Percentiles rank a stretch among this genome's conserved stretches.
Evolutionary conservation across 2,113 vertebrate species (phyloP).

Genomic region (Sinocyclocheilus anophthalmus): DNA sequence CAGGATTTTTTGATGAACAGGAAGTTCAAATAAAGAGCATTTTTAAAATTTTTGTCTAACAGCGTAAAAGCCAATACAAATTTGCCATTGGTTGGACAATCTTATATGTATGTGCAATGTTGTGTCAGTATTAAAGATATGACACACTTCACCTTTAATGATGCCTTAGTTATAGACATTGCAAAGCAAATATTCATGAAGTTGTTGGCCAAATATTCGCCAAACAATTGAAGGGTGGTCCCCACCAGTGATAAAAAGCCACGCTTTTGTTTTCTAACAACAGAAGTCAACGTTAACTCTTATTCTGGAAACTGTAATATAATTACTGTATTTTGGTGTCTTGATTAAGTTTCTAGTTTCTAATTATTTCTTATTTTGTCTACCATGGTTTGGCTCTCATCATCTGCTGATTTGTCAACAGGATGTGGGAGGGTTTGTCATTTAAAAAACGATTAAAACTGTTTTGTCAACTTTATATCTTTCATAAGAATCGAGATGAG

Average conservation of each 20-base stretch:
- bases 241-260: background rate
- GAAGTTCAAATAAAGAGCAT: too few relatives aligned
- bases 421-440: background rate
- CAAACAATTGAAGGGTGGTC: background rate
- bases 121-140: background rate
- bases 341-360: background rate
- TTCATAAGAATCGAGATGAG: background rate
- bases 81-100: background rate
- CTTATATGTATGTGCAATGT: too few relatives aligned
- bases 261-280: background rate
- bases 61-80: background rate
- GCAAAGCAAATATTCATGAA: background rate
- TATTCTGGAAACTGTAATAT: background rate
- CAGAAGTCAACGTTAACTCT: background rate
- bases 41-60: too few relatives aligned
- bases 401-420: constrained; percentile 10
- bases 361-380: constrained; percentile 10
- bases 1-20: too few relatives aligned
- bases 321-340: constrained; percentile 5
- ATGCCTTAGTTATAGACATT: background rate
- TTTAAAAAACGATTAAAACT: background rate
- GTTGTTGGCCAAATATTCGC: background rate
- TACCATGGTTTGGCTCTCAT: constrained; percentile 7
- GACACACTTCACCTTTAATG: background rate
- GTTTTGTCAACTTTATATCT: background rate